Conservation (phyloP, 2,797 vertebrate genomes). For the Protonibea diacanthus region DNA sequence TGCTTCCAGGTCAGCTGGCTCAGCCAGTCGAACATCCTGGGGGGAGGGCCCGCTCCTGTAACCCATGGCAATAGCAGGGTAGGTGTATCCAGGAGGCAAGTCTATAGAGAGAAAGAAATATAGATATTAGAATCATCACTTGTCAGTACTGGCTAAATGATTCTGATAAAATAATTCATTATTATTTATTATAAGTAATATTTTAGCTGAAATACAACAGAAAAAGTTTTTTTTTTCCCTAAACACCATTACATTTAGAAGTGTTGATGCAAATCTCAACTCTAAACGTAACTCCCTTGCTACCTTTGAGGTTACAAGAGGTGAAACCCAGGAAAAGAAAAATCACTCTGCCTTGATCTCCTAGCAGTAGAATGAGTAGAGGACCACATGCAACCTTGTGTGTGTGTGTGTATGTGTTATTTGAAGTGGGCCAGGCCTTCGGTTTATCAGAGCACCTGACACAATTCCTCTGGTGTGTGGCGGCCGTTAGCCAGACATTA, state of each 20-base stretch:
- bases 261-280: slow-evolving; percentile 14
- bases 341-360: slow-evolving; percentile 56
- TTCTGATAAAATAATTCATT: not conserved
- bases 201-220: slow-evolving; percentile 4
- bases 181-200: not conserved
- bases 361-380: slow-evolving; percentile 31
- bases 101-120: slow-evolving; percentile 79
- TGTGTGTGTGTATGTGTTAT: slow-evolving; percentile 33
- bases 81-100: slow-evolving; percentile 90
- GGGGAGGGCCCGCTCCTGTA: slow-evolving; percentile 87
- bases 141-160: not conserved
- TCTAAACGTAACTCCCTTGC: slow-evolving; percentile 16
- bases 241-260: not conserved
- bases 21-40: slow-evolving; percentile 85
- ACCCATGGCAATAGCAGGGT: slow-evolving; percentile 85
- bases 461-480: slow-evolving; percentile 60
- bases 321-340: slow-evolving; percentile 39
- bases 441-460: slow-evolving; percentile 72
- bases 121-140: slow-evolving; percentile 16
- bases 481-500: slow-evolving; percentile 76
- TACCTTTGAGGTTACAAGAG: slow-evolving; percentile 26
- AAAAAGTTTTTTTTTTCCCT: not conserved
- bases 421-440: slow-evolving; percentile 64
- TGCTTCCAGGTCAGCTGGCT: slow-evolving; percentile 89
- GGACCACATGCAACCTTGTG: slow-evolving; percentile 43